phyloP scores from a whole-genome alignment of 2,888 invertebrate genomes.

The Epistrophella euchroma region DNA sequence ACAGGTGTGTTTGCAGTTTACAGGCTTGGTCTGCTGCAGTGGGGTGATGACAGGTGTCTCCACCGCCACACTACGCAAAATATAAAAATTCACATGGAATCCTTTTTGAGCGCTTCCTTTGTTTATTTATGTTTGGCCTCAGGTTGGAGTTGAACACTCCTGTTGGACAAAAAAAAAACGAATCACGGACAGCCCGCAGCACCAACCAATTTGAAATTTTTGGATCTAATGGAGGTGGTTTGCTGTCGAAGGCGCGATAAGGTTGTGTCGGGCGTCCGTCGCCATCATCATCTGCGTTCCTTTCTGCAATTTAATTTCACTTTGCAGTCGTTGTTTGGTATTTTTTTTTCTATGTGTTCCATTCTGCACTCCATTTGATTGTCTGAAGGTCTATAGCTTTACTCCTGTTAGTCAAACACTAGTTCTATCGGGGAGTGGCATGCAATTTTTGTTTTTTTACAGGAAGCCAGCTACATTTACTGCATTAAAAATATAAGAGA shows the following conservation, averaged over 20 bases:
- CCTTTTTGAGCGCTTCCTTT: slow-evolving; percentile 55
- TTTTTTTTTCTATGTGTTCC: neutral
- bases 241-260: slow-evolving; percentile 16
- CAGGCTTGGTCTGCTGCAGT: slow-evolving; percentile 18
- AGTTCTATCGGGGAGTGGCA: neutral
- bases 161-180: neutral
- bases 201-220: slow-evolving; percentile 26
- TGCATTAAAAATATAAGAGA: slow-evolving; percentile 7
- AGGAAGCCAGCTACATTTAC: slow-evolving; percentile 14
- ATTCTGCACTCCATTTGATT: slow-evolving; percentile 33
- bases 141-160: slow-evolving; percentile 13
- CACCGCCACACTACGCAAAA: slow-evolving; percentile 18
- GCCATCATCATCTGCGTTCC: slow-evolving; percentile 57
- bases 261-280: slow-evolving; percentile 3
- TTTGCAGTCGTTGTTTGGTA: neutral
- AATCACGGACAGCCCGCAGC: slow-evolving; percentile 11
- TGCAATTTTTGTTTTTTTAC: slow-evolving; percentile 1
- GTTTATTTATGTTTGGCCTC: slow-evolving; percentile 50
- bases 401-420: neutral
- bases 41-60: slow-evolving; percentile 55
- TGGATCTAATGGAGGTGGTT: slow-evolving; percentile 28
- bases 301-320: slow-evolving; percentile 42
- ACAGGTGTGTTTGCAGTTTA: slow-evolving; percentile 52
- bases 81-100: slow-evolving; percentile 36
- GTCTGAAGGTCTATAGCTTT: slow-evolving; percentile 8